phyloP scores from a whole-genome alignment of 2,888 invertebrate species.

The Boloria euphrosyne region DNA sequence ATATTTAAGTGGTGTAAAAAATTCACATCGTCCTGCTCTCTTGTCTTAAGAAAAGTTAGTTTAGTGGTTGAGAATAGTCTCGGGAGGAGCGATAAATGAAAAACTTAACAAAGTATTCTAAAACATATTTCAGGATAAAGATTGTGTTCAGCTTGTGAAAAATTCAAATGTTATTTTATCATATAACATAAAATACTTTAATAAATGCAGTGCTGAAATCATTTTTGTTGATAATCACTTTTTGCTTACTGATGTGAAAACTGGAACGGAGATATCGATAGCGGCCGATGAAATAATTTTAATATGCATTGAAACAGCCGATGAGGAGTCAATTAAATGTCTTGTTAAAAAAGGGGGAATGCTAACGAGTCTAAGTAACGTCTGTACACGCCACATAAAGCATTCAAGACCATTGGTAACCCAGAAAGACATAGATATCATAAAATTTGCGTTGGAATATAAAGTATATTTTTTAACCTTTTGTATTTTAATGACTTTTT shows the following conservation, averaged over 20 bases:
- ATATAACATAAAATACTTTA: conserved; percentile 46
- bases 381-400: conserved; percentile 51
- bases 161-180: conserved; percentile 46
- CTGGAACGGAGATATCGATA: conserved; percentile 53
- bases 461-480: conserved; percentile 44
- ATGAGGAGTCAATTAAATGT: conserved; percentile 50
- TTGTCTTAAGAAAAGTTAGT: too few relatives aligned
- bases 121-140: conserved; percentile 37
- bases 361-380: conserved; percentile 45
- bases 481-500: not conserved
- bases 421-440: conserved; percentile 51
- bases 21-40: too few relatives aligned
- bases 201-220: conserved; percentile 50
- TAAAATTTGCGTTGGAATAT: conserved; percentile 54
- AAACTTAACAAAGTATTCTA: conserved; percentile 16
- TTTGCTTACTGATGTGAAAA: conserved; percentile 45
- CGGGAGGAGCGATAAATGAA: not conserved
- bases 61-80: too few relatives aligned
- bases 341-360: conserved; percentile 48
- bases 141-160: conserved; percentile 36
- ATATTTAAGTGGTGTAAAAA: too few relatives aligned
- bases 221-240: conserved; percentile 57
- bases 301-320: conserved; percentile 48
- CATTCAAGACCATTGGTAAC: conserved; percentile 49
- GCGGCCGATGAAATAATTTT: conserved; percentile 50